Evolutionary conservation across 2,797 vertebrate genomes (phyloP).

Genomic region (Emys orbicularis): DNA sequence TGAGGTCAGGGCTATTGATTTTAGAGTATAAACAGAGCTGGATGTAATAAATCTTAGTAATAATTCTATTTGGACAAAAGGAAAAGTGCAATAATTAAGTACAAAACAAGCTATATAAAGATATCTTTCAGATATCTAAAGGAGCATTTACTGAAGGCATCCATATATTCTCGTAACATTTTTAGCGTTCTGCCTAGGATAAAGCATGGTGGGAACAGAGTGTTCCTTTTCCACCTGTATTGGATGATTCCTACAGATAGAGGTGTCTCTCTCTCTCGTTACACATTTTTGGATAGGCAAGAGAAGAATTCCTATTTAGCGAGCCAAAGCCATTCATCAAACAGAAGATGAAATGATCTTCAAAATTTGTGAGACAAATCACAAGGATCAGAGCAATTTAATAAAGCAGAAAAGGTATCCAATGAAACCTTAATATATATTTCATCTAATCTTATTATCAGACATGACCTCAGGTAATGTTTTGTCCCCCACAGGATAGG

Average conservation of each 20-base stretch:
- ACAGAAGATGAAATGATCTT: constrained; percentile 13
- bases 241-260: not conserved
- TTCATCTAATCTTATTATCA: not conserved
- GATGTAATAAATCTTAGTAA: constrained; percentile 8
- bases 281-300: not conserved
- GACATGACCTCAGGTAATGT: not conserved
- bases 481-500: not conserved
- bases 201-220: not conserved
- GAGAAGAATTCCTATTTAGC: not conserved
- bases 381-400: constrained; percentile 22
- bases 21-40: constrained; percentile 6
- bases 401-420: not conserved
- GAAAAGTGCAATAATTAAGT: constrained; percentile 30
- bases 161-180: constrained; percentile 31
- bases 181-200: not conserved
- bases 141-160: constrained; percentile 7
- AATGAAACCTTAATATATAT: not conserved
- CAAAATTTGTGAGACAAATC: constrained; percentile 4
- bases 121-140: constrained; percentile 9
- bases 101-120: constrained; percentile 18
- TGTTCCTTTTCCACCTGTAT: not conserved
- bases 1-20: constrained; percentile 48
- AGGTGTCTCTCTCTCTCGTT: not conserved
- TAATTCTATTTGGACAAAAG: not conserved
- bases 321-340: not conserved